phyloP scores from a whole-genome alignment of 2,797 vertebrate genomes.

The Eidolon dupreanum region DNA sequence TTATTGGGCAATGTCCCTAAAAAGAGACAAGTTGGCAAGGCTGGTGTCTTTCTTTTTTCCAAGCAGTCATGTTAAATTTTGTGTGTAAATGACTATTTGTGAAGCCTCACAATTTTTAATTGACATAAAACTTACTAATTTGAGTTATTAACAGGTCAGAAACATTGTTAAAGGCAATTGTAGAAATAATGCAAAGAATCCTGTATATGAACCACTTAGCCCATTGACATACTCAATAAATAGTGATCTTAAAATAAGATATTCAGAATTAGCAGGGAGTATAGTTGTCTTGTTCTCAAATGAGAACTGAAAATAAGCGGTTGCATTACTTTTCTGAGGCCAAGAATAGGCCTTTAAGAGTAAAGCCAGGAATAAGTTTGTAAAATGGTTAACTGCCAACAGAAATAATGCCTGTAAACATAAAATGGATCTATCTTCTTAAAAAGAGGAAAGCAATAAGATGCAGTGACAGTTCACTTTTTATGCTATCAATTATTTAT shows the following conservation, averaged over 20 bases:
- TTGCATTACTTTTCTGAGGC: neutral
- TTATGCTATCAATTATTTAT: neutral
- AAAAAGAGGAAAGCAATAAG: neutral
- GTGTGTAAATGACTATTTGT: neutral
- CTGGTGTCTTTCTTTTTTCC: neutral
- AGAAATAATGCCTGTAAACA: conserved; percentile 23
- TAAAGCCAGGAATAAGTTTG: conserved; percentile 53
- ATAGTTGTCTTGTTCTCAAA: neutral
- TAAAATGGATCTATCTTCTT: conserved; percentile 33
- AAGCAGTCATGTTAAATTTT: neutral
- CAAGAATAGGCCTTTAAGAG: conserved; percentile 37
- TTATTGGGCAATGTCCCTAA: neutral
- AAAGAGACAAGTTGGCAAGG: neutral
- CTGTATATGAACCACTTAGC: neutral
- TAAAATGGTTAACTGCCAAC: conserved; percentile 58
- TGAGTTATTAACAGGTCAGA: neutral
- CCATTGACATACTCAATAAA: neutral
- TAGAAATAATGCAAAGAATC: neutral
- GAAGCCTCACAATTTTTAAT: neutral
- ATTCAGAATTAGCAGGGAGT: conserved; percentile 17
- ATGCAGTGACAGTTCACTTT: rapidly evolving
- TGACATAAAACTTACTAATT: neutral
- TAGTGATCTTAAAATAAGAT: conserved; percentile 2
- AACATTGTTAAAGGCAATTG: neutral
- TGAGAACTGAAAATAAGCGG: neutral